Evolutionary conservation across 2,888 invertebrate genomes (phyloP).

Genomic region (Melipona beecheii): DNA sequence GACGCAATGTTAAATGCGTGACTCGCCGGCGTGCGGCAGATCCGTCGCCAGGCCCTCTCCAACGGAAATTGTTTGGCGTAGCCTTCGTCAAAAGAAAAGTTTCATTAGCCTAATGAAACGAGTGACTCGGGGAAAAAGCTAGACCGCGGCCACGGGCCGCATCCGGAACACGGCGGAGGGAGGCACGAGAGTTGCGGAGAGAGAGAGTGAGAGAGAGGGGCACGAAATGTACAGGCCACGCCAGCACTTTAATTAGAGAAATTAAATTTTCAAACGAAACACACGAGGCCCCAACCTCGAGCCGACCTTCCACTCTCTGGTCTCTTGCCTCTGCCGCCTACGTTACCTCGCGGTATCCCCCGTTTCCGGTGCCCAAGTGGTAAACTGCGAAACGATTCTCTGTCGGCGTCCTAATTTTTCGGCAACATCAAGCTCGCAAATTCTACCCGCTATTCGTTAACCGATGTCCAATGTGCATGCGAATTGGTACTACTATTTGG

Average conservation of each 20-base stretch:
- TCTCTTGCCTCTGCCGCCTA: background rate
- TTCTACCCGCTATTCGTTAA: background rate
- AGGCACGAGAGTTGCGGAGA: constrained; percentile 6
- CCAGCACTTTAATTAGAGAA: constrained; percentile 78
- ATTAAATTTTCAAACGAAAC: constrained; percentile 78
- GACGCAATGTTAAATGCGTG: constrained; percentile 52
- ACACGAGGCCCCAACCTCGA: constrained; percentile 50
- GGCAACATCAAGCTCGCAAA: background rate
- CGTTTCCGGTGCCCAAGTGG: background rate
- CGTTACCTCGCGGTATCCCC: constrained; percentile 6
- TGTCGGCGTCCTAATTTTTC: background rate
- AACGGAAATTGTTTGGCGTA: constrained; percentile 63
- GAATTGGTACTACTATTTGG: too few relatives aligned
- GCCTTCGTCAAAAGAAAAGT: constrained; percentile 70
- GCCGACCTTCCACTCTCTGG: background rate
- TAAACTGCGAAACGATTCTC: constrained; percentile 35
- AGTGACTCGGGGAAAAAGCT: constrained; percentile 70
- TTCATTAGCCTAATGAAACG: constrained; percentile 80
- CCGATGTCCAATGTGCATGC: background rate
- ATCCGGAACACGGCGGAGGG: constrained; percentile 47
- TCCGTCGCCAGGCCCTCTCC: constrained; percentile 15
- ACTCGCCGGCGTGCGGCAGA: background rate
- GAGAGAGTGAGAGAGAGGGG: background rate
- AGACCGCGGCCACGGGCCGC: constrained; percentile 64
- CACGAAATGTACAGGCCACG: constrained; percentile 52